phyloP scores from a whole-genome alignment of 2,888 invertebrate genomes.

The Pristionchus fissidentatus region DNA sequence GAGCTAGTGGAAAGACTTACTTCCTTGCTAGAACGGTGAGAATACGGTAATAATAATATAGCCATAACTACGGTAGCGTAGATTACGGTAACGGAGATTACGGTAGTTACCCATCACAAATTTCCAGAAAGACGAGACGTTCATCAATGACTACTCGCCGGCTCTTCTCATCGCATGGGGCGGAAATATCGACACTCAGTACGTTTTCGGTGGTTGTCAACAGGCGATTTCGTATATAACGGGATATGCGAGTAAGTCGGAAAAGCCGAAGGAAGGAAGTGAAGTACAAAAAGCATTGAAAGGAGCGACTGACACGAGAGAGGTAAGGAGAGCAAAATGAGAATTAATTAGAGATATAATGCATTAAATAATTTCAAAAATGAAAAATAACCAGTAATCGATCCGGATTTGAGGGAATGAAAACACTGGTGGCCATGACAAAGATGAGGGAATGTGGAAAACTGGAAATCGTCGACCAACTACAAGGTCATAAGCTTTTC shows the following conservation, averaged over 20 bases:
- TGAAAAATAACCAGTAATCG: not conserved
- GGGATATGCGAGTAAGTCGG: conserved; percentile 31
- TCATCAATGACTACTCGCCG: conserved; percentile 47
- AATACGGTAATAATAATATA: not conserved
- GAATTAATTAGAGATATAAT: no score
- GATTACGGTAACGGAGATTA: no score
- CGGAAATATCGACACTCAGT: conserved; percentile 47
- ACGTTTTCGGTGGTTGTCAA: not conserved
- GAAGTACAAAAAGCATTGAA: not conserved
- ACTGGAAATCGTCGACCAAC: conserved; percentile 10
- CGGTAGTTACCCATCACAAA: no score
- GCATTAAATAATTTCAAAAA: not conserved
- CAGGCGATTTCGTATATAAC: conserved; percentile 9
- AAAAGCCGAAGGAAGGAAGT: not conserved
- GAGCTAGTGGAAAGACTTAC: not conserved
- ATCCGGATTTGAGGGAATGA: not conserved
- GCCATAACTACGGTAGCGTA: not conserved
- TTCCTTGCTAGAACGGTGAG: not conserved
- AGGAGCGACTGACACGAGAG: not conserved
- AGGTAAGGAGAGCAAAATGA: no score
- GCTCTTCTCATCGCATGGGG: conserved; percentile 30
- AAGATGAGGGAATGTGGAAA: not conserved
- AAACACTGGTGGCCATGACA: not conserved
- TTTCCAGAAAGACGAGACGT: not conserved
- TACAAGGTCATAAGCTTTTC: not conserved